Conservation (phyloP, 2,113 vertebrate species). For the Oxyura jamaicensis region DNA sequence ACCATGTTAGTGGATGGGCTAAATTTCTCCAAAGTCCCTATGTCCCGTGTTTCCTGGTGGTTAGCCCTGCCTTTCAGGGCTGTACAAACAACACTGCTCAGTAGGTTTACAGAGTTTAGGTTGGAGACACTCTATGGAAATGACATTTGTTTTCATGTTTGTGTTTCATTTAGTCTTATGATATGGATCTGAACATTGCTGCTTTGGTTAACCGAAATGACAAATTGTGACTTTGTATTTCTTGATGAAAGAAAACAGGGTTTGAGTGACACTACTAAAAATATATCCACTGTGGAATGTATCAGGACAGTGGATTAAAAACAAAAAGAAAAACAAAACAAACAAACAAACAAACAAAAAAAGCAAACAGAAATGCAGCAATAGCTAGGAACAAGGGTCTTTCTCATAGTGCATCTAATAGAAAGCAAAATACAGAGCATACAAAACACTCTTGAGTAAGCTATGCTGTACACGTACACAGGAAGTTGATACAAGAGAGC, state of each 20-base stretch:
- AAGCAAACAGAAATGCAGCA: background rate
- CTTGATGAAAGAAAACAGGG: background rate
- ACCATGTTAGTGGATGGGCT: background rate
- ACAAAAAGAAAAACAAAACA: background rate
- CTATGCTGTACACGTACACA: background rate
- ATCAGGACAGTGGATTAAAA: background rate
- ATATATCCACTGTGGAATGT: background rate
- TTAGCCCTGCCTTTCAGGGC: background rate
- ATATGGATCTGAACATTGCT: background rate
- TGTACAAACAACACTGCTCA: background rate
- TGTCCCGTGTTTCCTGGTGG: background rate
- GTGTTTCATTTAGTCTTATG: background rate
- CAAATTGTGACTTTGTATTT: background rate
- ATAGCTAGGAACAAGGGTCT: background rate
- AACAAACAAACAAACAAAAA: background rate
- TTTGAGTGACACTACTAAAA: background rate
- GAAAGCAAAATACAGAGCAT: background rate
- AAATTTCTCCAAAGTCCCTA: background rate
- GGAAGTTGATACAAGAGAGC: background rate
- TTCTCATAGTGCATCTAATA: background rate
- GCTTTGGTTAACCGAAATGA: background rate
- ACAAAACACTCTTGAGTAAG: accelerated
- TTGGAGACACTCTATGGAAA: background rate
- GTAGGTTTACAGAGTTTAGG: background rate
- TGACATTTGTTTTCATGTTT: background rate